Evolutionary conservation across 2,113 vertebrate genomes (phyloP).

Genomic region (Amphilophus citrinellus): DNA sequence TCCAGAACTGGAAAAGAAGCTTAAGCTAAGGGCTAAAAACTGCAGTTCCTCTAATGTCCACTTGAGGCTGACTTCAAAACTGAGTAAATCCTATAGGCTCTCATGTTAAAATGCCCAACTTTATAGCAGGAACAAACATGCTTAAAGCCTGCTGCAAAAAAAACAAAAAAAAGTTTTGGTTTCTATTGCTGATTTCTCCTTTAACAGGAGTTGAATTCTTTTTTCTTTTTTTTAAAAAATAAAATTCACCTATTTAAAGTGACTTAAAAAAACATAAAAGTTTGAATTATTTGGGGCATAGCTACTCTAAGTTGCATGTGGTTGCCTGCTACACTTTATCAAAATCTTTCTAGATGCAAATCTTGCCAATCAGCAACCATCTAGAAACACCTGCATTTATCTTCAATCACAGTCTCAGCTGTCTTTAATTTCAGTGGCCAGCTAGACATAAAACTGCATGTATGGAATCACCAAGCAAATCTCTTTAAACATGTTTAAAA

Average conservation of each 20-base stretch:
- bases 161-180: not conserved
- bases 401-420: not conserved
- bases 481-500: not conserved
- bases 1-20: not conserved
- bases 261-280: not conserved
- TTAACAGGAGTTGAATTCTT: not conserved
- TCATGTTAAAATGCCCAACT: no score
- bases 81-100: not conserved
- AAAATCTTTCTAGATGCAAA: not conserved
- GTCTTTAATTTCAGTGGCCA: not conserved
- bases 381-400: not conserved
- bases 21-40: not conserved
- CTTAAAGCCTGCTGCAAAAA: not conserved
- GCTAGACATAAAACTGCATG: not conserved
- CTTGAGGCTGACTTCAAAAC: not conserved
- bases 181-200: not conserved
- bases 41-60: not conserved
- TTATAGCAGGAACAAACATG: no score
- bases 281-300: not conserved
- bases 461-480: not conserved
- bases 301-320: not conserved
- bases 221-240: not conserved
- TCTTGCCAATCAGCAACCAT: not conserved
- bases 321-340: not conserved
- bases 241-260: not conserved